Conservation (phyloP, 2,797 vertebrate species). For the Microctenopoma stevenorrisi region DNA sequence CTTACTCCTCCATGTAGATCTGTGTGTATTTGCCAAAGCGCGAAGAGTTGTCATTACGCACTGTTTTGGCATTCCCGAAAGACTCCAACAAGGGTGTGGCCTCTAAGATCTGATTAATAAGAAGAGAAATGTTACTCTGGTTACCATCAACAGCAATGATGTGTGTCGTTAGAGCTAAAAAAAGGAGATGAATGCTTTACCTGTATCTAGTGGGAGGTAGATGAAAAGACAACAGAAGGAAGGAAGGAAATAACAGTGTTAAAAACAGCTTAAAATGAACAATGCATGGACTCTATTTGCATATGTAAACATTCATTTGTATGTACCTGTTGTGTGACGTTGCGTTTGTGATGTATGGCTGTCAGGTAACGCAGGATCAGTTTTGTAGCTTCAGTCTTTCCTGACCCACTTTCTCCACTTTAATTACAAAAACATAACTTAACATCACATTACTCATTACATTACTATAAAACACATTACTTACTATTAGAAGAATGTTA, state of each 20-base stretch:
- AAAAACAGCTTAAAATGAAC: not conserved
- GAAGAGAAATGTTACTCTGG: conserved; percentile 31
- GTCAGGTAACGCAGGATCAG: conserved; percentile 94
- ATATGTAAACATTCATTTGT: conserved; percentile 22
- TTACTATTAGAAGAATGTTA: not conserved
- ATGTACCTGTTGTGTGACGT: conserved; percentile 85
- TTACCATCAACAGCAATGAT: not conserved
- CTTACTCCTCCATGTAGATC: conserved; percentile 94
- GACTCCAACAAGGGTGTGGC: conserved; percentile 95
- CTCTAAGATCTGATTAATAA: conserved; percentile 90
- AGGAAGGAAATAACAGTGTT: not conserved
- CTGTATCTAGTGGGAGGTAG: conserved; percentile 71
- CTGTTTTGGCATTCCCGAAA: conserved; percentile 98
- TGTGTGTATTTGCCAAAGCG: conserved; percentile 97
- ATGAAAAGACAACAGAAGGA: not conserved
- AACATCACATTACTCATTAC: no score
- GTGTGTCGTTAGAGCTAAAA: conserved; percentile 1
- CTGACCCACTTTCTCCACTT: conserved; percentile 96
- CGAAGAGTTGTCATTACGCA: conserved; percentile 97
- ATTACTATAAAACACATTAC: no score
- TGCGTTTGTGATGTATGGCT: conserved; percentile 91
- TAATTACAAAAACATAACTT: conserved; percentile 26
- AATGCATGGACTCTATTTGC: not conserved
- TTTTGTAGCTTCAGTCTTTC: conserved; percentile 97
- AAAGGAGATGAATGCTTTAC: conserved; percentile 47